Conservation (phyloP, 2,888 invertebrate genomes). For the Tubiluchus corallicola region DNA sequence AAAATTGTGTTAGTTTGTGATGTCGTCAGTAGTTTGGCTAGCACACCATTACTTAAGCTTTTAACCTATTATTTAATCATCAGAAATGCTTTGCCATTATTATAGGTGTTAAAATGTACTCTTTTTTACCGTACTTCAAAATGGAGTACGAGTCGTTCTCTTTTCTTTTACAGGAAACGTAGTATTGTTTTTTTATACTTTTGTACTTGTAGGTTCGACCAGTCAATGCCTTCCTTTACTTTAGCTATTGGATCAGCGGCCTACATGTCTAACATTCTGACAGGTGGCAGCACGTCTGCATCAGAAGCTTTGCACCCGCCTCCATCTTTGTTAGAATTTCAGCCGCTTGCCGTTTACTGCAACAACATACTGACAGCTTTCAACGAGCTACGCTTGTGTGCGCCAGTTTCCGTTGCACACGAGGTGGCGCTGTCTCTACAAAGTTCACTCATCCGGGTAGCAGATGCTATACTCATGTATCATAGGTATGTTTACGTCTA, state of each 20-base stretch:
- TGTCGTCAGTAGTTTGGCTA: no score
- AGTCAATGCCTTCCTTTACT: constrained; percentile 36
- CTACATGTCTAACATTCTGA: background rate
- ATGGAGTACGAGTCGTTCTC: no score
- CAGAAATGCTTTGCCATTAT: no score
- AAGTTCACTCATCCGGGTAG: constrained; percentile 47
- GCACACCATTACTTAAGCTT: no score
- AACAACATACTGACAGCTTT: constrained; percentile 61
- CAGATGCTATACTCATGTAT: constrained; percentile 45
- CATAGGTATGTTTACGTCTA: no score
- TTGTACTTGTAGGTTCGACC: constrained; percentile 36
- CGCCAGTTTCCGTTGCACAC: constrained; percentile 55
- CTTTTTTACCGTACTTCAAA: no score
- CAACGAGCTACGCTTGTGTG: constrained; percentile 64
- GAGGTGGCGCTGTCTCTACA: constrained; percentile 49
- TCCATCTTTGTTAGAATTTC: constrained; percentile 61
- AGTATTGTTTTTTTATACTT: no score
- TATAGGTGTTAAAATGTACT: no score
- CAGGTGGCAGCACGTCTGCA: background rate
- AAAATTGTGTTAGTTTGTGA: no score
- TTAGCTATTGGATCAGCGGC: constrained; percentile 11
- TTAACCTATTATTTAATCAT: no score
- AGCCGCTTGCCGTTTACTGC: constrained; percentile 70
- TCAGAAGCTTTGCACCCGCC: constrained; percentile 41
- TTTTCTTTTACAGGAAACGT: no score